Conservation (phyloP, 2,888 invertebrate genomes). For the Megamerina dolium region DNA sequence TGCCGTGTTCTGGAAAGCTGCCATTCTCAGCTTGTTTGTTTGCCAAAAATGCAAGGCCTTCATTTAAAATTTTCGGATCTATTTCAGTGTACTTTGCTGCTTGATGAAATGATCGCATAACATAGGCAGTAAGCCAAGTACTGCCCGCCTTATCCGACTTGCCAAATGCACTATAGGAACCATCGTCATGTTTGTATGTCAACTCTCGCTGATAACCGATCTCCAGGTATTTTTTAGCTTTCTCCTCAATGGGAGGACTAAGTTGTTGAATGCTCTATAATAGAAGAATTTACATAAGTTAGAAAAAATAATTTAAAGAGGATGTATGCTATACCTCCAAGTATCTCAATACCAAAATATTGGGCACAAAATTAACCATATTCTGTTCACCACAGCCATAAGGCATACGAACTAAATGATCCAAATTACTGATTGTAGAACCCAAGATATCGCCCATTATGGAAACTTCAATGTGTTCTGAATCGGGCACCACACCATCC, state of each 20-base stretch:
- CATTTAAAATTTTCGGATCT: slow-evolving; percentile 59
- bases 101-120: slow-evolving; percentile 66
- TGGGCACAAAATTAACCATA: slow-evolving; percentile 61
- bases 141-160: slow-evolving; percentile 58
- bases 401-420: slow-evolving; percentile 53
- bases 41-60: slow-evolving; percentile 64
- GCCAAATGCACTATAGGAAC: slow-evolving; percentile 75
- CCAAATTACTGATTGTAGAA: slow-evolving; percentile 36
- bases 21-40: slow-evolving; percentile 63
- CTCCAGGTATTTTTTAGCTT: slow-evolving; percentile 45
- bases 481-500: slow-evolving; percentile 52
- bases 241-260: slow-evolving; percentile 58
- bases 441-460: slow-evolving; percentile 55
- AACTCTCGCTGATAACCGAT: slow-evolving; percentile 70
- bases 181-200: slow-evolving; percentile 62
- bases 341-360: slow-evolving; percentile 58
- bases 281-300: no score
- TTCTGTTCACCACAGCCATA: slow-evolving; percentile 67
- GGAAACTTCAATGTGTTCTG: slow-evolving; percentile 54
- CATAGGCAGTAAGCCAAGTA: slow-evolving; percentile 75
- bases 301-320: no score
- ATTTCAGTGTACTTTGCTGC: slow-evolving; percentile 63
- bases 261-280: slow-evolving; percentile 60
- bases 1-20: slow-evolving; percentile 71
- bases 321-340: no score